phyloP scores from a whole-genome alignment of 2,888 invertebrate genomes.

The Noctua pronuba region DNA sequence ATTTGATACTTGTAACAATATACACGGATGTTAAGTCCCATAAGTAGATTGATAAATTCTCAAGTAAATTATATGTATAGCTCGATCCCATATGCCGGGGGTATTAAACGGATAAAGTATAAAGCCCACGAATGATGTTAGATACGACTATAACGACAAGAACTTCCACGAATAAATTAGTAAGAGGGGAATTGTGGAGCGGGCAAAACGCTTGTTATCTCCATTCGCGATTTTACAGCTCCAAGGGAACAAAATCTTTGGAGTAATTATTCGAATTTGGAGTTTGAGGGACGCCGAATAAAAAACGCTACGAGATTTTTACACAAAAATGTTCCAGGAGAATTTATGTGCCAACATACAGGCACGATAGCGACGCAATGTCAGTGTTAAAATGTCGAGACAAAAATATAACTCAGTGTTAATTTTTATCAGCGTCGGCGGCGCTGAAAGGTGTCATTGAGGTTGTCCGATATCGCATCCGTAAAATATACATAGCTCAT shows the following conservation, averaged over 20 bases:
- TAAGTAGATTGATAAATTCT: constrained; percentile 73
- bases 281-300: constrained; percentile 69
- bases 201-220: constrained; percentile 81
- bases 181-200: constrained; percentile 74
- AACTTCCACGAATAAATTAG: constrained; percentile 86
- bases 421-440: constrained; percentile 62
- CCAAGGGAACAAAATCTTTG: constrained; percentile 76
- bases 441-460: constrained; percentile 55
- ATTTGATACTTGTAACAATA: constrained; percentile 54
- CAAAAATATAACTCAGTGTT: constrained; percentile 55
- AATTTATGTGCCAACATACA: constrained; percentile 48
- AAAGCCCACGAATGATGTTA: constrained; percentile 79
- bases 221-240: constrained; percentile 81
- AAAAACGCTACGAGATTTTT: constrained; percentile 60
- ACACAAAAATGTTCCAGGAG: constrained; percentile 43
- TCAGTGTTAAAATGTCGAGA: constrained; percentile 51
- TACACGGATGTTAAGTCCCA: constrained; percentile 50
- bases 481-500: constrained; percentile 71
- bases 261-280: constrained; percentile 75
- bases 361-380: constrained; percentile 41
- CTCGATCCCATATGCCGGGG: constrained; percentile 75
- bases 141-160: constrained; percentile 79
- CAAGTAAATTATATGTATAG: constrained; percentile 71
- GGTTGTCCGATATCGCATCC: constrained; percentile 73
- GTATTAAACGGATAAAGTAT: constrained; percentile 79